Evolutionary conservation across 1,140 invertebrate species (phyloP).

Genomic region (Drosophila quadrilineata): DNA sequence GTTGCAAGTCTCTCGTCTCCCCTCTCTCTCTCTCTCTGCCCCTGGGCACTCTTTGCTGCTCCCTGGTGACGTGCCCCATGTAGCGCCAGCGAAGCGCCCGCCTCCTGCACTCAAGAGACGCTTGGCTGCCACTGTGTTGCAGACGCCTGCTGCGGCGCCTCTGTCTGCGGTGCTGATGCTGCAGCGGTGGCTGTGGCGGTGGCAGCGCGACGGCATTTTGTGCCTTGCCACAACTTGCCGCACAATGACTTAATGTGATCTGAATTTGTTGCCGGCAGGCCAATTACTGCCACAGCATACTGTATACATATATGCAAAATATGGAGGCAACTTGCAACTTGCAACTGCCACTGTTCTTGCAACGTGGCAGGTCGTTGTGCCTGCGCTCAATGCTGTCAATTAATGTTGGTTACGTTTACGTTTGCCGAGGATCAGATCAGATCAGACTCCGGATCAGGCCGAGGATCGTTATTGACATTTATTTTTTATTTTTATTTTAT

Average conservation of each 20-base stretch:
- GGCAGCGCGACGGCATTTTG: constrained; percentile 69
- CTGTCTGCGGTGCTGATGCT: constrained; percentile 34
- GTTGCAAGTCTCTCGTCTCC: too few species aligned
- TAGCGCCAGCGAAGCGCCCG: constrained; percentile 11
- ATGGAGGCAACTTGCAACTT: constrained; percentile 12
- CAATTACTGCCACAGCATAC: constrained; percentile 58
- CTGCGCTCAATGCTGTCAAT: too few species aligned
- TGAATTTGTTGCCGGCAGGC: constrained; percentile 73
- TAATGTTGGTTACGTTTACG: too few species aligned
- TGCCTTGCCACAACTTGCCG: constrained; percentile 44
- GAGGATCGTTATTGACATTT: too few species aligned
- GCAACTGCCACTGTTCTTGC: neutral
- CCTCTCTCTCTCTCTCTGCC: too few species aligned
- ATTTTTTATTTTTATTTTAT: too few species aligned
- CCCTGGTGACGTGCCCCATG: constrained; percentile 10
- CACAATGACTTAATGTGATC: constrained; percentile 77
- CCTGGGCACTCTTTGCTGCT: too few species aligned
- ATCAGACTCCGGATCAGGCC: too few species aligned
- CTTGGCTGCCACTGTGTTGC: neutral
- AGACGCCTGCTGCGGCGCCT: neutral
- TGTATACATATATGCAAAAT: constrained; percentile 26
- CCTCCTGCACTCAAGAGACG: constrained; percentile 7
- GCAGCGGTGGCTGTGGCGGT: constrained; percentile 40
- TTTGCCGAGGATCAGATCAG: too few species aligned
- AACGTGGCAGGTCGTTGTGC: neutral